Base-by-base conservation (phyloP, 2,888 invertebrate species). In the Alviniconcha strummeri region DNA sequence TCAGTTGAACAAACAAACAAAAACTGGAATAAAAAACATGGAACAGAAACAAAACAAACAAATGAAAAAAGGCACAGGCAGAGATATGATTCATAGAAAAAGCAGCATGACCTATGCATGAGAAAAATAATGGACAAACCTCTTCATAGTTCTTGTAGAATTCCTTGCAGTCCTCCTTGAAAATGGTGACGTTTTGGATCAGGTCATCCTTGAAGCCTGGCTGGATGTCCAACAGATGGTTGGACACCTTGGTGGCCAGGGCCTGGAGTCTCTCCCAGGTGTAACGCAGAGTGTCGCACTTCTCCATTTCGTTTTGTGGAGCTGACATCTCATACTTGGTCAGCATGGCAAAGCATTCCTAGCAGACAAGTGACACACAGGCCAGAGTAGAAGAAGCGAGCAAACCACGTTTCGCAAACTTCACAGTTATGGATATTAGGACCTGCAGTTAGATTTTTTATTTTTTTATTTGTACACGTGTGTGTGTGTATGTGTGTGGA, bases 201-300 rank as follows among this genome's bases (percentile, higher is more conserved):
- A 98, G 95, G 87, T 98, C 97, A 11, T 95, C 95, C 92, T 97
- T 97, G 92, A 98, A 97, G 88, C 96, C 96, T 0, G 98, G 98
- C 93, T 98, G 98, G 94, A 97, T 96, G 93, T 95, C 94, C 57
- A 96, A 96, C 13, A 98, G 94, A 17, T 98, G 94, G 0, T 97
- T 96, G 92, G 98, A 97, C 0, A 97, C 97, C 80, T 96, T 96
- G 75, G 96, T 94, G n/a, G 91, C 90, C 79, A 93, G 92, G 4
- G 89, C 91, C 89, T 97, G 95, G 1, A 98, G 94, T 90, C 96
- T 96, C 91, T 97, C 97, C 96, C 98, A 99, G 0, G 97, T 96
- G 93, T 97, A 97, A 0, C 98, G 95, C 56, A 98, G 95, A 91
- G 97, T 97, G 92, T 98, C 98, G 0, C 98, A 98, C 93, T 97